Percentiles rank a stretch among this genome's conserved stretches.
Evolutionary conservation across 2,797 vertebrate genomes (phyloP).

Genomic region (Rhincodon typus): DNA sequence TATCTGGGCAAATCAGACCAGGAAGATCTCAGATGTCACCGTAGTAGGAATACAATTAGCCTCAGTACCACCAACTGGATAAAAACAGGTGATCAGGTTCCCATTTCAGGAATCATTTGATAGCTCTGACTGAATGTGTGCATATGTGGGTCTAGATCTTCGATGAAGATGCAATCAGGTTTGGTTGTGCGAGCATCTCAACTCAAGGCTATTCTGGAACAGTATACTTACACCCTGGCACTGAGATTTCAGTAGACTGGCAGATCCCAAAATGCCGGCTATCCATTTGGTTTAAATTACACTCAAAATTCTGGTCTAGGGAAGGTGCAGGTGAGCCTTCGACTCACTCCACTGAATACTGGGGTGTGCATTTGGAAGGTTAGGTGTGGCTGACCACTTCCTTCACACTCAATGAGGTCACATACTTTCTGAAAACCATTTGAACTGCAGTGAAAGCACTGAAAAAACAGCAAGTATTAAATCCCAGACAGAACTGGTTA

Average conservation of each 20-base stretch:
- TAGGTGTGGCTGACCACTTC: too few species aligned
- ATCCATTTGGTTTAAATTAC: neutral
- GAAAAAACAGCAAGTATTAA: neutral
- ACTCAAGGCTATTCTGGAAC: neutral
- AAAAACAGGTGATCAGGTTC: neutral
- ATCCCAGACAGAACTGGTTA: neutral
- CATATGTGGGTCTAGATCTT: neutral
- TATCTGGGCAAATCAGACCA: neutral
- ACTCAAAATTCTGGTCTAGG: neutral
- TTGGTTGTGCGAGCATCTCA: neutral
- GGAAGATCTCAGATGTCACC: neutral
- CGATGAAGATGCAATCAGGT: neutral
- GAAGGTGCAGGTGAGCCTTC: neutral
- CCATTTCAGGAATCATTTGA: neutral
- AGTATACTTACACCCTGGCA: neutral
- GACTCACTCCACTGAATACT: neutral
- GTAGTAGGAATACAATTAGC: neutral
- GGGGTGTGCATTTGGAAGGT: neutral
- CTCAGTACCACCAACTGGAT: neutral
- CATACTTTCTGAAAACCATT: neutral
- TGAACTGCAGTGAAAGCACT: neutral
- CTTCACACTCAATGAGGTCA: too few species aligned
- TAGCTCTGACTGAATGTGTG: neutral
- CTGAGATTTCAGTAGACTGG: neutral
- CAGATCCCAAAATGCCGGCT: neutral